Evolutionary conservation across 2,888 invertebrate genomes (phyloP).

Genomic region (Drosophila histrio): DNA sequence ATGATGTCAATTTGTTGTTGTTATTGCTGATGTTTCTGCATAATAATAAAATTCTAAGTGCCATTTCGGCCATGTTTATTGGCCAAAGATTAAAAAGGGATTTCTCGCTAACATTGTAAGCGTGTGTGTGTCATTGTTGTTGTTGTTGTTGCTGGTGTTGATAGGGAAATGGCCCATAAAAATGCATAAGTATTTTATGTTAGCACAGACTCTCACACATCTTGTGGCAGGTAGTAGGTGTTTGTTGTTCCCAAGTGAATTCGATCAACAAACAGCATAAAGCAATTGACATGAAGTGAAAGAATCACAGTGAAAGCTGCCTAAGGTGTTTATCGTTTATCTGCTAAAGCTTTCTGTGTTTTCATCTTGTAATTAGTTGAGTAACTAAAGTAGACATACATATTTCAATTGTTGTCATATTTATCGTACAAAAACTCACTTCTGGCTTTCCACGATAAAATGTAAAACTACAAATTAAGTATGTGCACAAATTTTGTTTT

Average conservation of each 20-base stretch:
- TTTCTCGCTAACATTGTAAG: constrained; percentile 36
- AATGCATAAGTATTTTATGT: constrained; percentile 45
- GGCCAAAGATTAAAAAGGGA: constrained; percentile 81
- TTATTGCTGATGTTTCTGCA: constrained; percentile 51
- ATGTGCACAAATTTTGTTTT: too few relatives aligned
- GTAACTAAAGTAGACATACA: too few relatives aligned
- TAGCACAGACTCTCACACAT: neutral
- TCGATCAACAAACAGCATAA: neutral
- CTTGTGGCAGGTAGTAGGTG: constrained; percentile 5
- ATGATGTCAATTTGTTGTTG: constrained; percentile 68
- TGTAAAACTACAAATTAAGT: too few relatives aligned
- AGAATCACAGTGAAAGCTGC: neutral
- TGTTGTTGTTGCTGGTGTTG: constrained; percentile 19
- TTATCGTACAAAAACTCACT: too few relatives aligned
- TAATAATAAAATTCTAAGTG: constrained; percentile 81
- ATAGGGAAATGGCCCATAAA: constrained; percentile 66
- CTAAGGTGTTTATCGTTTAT: neutral
- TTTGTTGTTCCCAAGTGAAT: neutral
- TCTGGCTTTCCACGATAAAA: too few relatives aligned
- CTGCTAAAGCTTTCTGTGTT: neutral
- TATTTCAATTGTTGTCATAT: too few relatives aligned
- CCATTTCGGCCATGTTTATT: constrained; percentile 74
- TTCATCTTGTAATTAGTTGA: too few relatives aligned
- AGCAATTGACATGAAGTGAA: neutral
- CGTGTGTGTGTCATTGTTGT: neutral